Conservation (phyloP, 2,797 vertebrate species). For the Cottoperca gobio region DNA sequence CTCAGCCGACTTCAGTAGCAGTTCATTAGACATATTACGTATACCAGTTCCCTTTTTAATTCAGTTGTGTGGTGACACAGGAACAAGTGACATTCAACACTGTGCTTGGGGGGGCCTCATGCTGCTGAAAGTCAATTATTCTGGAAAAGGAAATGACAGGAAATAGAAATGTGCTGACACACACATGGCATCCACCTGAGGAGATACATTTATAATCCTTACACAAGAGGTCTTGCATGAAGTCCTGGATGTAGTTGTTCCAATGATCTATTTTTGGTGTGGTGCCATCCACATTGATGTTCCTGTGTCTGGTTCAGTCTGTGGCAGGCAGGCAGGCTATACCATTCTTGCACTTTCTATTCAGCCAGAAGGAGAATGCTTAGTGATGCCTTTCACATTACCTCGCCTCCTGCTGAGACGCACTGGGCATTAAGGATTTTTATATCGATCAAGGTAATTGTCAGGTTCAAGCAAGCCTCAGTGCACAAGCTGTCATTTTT, state of each 20-base stretch:
- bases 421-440: conserved; percentile 27
- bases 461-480: conserved; percentile 60
- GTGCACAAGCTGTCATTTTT: conserved; percentile 60
- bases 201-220: conserved; percentile 1
- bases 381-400: conserved; percentile 64
- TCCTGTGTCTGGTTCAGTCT: conserved; percentile 48
- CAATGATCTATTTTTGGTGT: conserved; percentile 66
- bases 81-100: conserved; percentile 39
- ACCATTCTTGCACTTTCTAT: conserved; percentile 54
- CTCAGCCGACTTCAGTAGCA: neutral
- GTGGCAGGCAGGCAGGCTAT: conserved; percentile 31
- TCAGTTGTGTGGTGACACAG: conserved; percentile 7
- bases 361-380: conserved; percentile 60
- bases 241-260: conserved; percentile 44
- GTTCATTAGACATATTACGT: conserved; percentile 34
- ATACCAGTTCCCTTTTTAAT: conserved; percentile 34
- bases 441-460: conserved; percentile 69
- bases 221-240: neutral
- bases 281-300: conserved; percentile 65
- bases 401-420: conserved; percentile 46
- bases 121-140: conserved; percentile 41
- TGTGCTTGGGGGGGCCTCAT: conserved; percentile 6
- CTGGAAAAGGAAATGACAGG: conserved; percentile 26
- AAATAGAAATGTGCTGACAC: conserved; percentile 35
- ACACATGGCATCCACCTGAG: conserved; percentile 14